Conservation (phyloP, 2,113 vertebrate genomes). For the Nematolebias whitei region DNA sequence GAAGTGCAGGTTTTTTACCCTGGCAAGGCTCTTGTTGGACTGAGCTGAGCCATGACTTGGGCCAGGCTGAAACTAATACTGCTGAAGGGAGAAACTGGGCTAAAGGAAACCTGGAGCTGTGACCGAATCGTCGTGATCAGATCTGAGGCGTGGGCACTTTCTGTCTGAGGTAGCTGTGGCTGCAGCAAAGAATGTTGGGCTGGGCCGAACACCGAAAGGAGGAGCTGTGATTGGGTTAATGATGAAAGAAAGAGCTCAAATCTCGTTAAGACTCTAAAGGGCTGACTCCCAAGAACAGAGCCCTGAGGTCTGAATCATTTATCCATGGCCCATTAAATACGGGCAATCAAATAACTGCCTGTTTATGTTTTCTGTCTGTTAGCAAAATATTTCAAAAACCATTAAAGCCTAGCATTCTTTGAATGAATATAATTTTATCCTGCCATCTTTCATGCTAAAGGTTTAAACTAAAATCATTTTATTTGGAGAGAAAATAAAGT, state of each 20-base stretch:
- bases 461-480: too few species aligned
- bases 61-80: conserved; percentile 40
- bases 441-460: too few species aligned
- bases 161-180: conserved; percentile 26
- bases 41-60: conserved; percentile 32
- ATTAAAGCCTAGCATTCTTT: too few species aligned
- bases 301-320: too few species aligned
- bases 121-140: conserved; percentile 35
- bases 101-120: conserved; percentile 44
- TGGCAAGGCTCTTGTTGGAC: conserved; percentile 54
- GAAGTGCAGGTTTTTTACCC: conserved; percentile 68
- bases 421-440: too few species aligned
- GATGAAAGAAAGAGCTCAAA: background rate
- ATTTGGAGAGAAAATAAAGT: too few species aligned
- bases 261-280: conserved; percentile 1
- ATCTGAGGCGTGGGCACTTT: conserved; percentile 34
- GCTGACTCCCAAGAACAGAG: too few species aligned
- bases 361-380: too few species aligned
- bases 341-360: too few species aligned
- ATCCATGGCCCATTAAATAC: too few species aligned
- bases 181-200: conserved; percentile 42
- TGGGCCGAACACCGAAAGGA: conserved; percentile 29
- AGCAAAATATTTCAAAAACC: too few species aligned
- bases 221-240: conserved; percentile 41
- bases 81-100: conserved; percentile 37